Base-by-base conservation (phyloP, 2,113 vertebrate genomes). In the Hemiprocne comata region DNA sequence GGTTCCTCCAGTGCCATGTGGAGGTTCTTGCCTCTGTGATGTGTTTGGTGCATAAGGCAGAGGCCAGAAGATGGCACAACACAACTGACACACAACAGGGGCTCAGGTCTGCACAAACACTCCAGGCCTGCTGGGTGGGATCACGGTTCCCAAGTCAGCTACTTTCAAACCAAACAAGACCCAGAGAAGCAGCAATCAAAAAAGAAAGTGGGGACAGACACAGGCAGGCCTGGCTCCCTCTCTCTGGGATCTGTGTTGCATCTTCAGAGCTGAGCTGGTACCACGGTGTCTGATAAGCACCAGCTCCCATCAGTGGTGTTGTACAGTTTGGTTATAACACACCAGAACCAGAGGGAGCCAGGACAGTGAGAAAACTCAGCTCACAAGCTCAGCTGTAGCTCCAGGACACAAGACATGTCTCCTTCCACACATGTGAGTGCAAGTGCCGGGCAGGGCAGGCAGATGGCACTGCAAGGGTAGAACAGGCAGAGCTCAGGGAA, bases 401-500 rank as follows among this genome's bases (percentile, higher is more conserved):
- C 4, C 1, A 48, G 44, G 42, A 65, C 61, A 36, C 40, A 24
- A 57, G 57, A 66, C 9, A 0, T 29, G 60, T 54, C 50, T 25
- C 28, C 11, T 76, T 51, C 17, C 7, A 48, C 36, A 17, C 31
- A 61, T 36, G 24, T 9, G 78, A 92, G 75, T 14, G 93, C 75
- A 93, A 89, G 70, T 92, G 93, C 94, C 51, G 26, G 77, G 92
- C 92, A 94, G 90, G 86, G 69, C 94, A 97, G 94, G 96, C 93
- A 96, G 95, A 89, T 97, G 96, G 96, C 96, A 96, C 96, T 97
- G 90, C 48, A 3, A 69, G 76, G 33, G 48, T 51, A 71, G 65
- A 71, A 34, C 24, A 88, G 65, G 64, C 75, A 92, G 81, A 92
- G 61, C 66, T 67, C 72, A 83, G 86, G 69, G 81, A 96, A 97